phyloP scores from a whole-genome alignment of 2,888 invertebrate genomes.

The Yponomeuta evonymella region DNA sequence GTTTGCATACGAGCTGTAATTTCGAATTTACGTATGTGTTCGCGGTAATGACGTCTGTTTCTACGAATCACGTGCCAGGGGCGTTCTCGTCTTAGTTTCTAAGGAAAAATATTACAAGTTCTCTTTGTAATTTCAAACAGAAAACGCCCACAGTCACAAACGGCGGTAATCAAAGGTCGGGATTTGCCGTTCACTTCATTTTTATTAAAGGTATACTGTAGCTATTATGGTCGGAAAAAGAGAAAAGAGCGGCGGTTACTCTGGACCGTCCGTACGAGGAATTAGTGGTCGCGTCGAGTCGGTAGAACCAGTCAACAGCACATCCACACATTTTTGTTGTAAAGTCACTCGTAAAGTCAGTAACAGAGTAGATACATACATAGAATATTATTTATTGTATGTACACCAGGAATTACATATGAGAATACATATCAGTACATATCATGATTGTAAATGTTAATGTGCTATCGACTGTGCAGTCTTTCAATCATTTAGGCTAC shows the following conservation, averaged over 20 bases:
- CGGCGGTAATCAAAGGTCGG: not conserved
- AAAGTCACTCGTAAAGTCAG: no score
- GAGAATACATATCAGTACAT: no score
- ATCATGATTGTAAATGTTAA: no score
- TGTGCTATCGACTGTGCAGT: no score
- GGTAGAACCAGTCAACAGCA: not conserved
- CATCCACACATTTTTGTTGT: not conserved
- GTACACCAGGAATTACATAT: no score
- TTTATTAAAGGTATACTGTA: not conserved
- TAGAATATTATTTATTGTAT: no score
- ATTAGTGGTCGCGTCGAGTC: not conserved
- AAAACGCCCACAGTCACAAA: not conserved
- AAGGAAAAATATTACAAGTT: not conserved
- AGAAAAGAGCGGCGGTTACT: not conserved
- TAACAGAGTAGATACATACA: no score
- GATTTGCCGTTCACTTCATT: not conserved
- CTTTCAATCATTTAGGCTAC: no score
- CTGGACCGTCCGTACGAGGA: not conserved
- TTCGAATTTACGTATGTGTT: not conserved
- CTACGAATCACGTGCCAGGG: not conserved
- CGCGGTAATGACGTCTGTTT: not conserved
- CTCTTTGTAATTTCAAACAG: not conserved
- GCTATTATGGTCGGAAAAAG: not conserved
- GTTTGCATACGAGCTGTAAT: no score
- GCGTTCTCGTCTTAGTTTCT: not conserved